A percentile compares a stretch with the other conserved stretches of the same genome.
Evolutionary conservation across 30 jellyfish, hydroid and myxozoan species (phyloP).

Genomic region (Euphysa ruthae): DNA sequence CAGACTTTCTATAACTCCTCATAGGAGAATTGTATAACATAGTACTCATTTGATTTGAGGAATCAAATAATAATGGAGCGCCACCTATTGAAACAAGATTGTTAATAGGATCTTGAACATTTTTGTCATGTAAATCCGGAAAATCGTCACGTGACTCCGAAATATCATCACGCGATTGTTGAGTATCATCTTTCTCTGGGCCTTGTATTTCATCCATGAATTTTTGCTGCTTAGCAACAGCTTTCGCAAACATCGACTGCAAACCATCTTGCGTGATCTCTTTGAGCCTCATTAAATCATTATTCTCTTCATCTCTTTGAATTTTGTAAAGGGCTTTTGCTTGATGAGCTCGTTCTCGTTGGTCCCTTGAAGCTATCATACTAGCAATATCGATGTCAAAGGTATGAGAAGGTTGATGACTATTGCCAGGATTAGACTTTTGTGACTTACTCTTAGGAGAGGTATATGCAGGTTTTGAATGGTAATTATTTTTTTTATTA

Average conservation of each 20-base stretch:
- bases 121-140: neutral
- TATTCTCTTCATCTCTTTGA: constrained; percentile 22
- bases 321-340: constrained; percentile 8
- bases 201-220: constrained; percentile 35
- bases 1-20: neutral
- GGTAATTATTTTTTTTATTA: neutral
- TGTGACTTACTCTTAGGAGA: no score
- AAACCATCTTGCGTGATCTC: constrained; percentile 38
- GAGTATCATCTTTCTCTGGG: constrained; percentile 2
- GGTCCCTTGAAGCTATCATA: constrained; percentile 26
- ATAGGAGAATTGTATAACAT: neutral
- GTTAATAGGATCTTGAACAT: neutral
- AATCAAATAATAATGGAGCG: neutral
- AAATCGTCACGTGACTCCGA: neutral
- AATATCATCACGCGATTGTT: neutral
- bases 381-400: constrained; percentile 14
- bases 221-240: constrained; percentile 41
- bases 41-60: neutral
- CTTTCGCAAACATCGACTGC: constrained; percentile 30
- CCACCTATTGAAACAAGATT: neutral
- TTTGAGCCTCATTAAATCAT: constrained; percentile 12
- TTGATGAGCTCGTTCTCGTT: constrained; percentile 15
- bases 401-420: no score
- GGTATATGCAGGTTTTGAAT: neutral
- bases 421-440: no score